Evolutionary conservation across 2,888 invertebrate genomes (phyloP).

Genomic region (Caenorhabditis macrosperma): DNA sequence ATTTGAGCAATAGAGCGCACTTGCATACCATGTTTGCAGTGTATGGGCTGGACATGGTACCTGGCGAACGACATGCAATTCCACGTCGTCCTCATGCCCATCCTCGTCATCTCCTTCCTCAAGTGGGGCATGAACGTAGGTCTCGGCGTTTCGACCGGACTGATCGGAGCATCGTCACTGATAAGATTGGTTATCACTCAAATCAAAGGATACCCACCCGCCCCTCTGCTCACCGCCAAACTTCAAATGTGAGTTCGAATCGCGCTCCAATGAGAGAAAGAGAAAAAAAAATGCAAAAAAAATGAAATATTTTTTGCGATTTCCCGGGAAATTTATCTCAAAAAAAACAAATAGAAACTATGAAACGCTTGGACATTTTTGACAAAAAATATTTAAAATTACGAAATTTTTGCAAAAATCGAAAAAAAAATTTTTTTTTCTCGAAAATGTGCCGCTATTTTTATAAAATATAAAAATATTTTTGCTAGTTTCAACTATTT

Average conservation of each 20-base stretch:
- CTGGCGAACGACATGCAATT: slow-evolving; percentile 87
- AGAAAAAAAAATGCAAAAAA: not conserved
- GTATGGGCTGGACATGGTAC: slow-evolving; percentile 86
- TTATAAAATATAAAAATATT: too few relatives aligned
- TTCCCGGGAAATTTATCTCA: too few relatives aligned
- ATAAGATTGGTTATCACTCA: slow-evolving; percentile 71
- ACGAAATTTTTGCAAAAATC: too few relatives aligned
- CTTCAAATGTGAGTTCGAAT: slow-evolving; percentile 77
- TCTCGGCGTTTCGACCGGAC: slow-evolving; percentile 53
- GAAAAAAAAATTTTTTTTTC: too few relatives aligned
- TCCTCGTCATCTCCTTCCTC: slow-evolving; percentile 84
- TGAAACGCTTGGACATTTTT: too few relatives aligned
- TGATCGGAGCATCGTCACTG: slow-evolving; percentile 62
- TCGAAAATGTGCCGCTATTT: too few relatives aligned
- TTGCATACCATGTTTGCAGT: slow-evolving; percentile 82
- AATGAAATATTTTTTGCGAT: too few relatives aligned
- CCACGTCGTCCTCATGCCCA: slow-evolving; percentile 84
- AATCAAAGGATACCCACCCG: slow-evolving; percentile 76
- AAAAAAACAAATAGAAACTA: too few relatives aligned
- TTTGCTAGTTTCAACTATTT: too few relatives aligned
- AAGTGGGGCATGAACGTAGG: slow-evolving; percentile 63
- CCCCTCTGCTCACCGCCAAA: slow-evolving; percentile 77
- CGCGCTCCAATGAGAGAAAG: not conserved
- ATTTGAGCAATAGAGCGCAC: too few relatives aligned
- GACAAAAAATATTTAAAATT: too few relatives aligned